A percentile compares a stretch with the other conserved stretches of the same genome.
Conservation (phyloP, 2,888 invertebrate species). For the Tachina fera region DNA sequence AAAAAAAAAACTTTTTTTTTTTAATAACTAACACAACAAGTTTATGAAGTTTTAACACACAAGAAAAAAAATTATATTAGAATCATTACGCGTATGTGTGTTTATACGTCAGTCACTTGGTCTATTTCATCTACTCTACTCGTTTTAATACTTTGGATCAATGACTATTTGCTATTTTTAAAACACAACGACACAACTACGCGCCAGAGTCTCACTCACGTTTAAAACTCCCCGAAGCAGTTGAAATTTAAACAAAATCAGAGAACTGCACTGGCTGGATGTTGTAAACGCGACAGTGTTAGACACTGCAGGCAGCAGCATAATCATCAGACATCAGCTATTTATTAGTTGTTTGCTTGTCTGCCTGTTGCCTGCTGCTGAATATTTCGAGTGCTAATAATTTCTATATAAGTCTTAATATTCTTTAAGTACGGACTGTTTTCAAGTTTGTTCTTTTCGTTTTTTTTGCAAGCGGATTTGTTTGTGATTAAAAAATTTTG, state of each 20-base stretch:
- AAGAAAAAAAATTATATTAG: slow-evolving; percentile 33
- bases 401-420: slow-evolving; percentile 57
- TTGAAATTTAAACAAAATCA: slow-evolving; percentile 51
- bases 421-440: slow-evolving; percentile 8
- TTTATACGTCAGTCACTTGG: background rate
- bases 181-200: slow-evolving; percentile 6
- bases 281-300: slow-evolving; percentile 17
- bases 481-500: slow-evolving; percentile 21
- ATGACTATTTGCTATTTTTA: slow-evolving; percentile 68
- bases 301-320: background rate
- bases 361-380: background rate
- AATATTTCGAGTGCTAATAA: slow-evolving; percentile 62
- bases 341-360: too few relatives aligned
- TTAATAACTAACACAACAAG: slow-evolving; percentile 41
- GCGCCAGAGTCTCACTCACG: slow-evolving; percentile 21
- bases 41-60: slow-evolving; percentile 20
- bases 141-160: slow-evolving; percentile 61
- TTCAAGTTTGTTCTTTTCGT: slow-evolving; percentile 14
- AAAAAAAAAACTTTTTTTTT: background rate
- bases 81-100: slow-evolving; percentile 15
- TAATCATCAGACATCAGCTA: too few relatives aligned
- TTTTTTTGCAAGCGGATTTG: slow-evolving; percentile 34
- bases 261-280: slow-evolving; percentile 25
- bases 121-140: slow-evolving; percentile 48
- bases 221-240: slow-evolving; percentile 45